Evolutionary conservation across 1,140 invertebrate genomes (phyloP).

Genomic region (Maconellicoccus hirsutus): DNA sequence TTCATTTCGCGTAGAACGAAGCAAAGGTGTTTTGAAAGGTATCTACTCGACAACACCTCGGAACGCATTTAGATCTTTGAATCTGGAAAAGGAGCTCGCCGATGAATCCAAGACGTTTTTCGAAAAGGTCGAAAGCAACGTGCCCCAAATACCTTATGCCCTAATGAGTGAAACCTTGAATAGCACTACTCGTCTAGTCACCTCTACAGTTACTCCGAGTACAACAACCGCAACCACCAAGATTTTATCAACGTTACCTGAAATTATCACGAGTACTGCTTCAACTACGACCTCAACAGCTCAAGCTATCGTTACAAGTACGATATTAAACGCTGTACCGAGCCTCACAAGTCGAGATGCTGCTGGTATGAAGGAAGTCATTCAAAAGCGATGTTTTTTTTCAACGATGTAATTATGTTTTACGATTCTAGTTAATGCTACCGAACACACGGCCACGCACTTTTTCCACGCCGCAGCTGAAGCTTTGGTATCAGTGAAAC

Average conservation of each 20-base stretch:
- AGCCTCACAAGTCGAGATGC: background rate
- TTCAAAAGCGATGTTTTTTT: background rate
- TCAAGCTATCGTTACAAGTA: background rate
- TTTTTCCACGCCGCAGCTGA: slow-evolving; percentile 19
- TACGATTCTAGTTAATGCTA: background rate
- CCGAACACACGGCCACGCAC: too few relatives aligned
- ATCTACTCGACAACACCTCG: background rate
- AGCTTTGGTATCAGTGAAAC: slow-evolving; percentile 23
- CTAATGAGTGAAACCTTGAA: background rate
- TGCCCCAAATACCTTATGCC: background rate
- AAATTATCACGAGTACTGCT: background rate
- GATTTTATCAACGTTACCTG: background rate
- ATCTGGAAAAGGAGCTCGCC: background rate
- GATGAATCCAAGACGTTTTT: background rate
- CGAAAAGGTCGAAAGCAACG: background rate
- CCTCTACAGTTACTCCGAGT: background rate
- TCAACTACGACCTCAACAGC: background rate
- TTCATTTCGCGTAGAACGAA: background rate
- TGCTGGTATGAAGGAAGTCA: background rate
- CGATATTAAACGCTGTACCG: background rate
- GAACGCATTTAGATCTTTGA: background rate
- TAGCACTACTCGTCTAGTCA: background rate
- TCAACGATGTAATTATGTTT: background rate
- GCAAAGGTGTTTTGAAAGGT: background rate
- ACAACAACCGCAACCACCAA: background rate